phyloP scores from a whole-genome alignment of 2,113 vertebrate genomes.

The Dinomys branickii region DNA sequence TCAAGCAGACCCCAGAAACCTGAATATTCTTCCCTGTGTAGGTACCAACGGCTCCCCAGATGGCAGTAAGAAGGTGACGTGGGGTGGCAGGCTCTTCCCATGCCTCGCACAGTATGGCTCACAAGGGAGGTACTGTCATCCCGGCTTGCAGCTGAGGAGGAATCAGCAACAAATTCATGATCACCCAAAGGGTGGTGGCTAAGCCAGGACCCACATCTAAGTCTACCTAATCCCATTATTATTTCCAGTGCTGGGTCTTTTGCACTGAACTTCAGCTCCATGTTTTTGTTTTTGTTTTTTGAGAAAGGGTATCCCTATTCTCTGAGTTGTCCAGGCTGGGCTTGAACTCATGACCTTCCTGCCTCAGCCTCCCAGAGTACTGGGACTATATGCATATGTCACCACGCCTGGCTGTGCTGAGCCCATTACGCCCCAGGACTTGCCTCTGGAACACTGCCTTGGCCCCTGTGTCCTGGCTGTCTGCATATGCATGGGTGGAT shows the following conservation, averaged over 20 bases:
- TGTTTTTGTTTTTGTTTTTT: neutral
- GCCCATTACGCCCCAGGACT: too few species aligned
- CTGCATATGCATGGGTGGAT: neutral
- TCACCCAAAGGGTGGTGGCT: neutral
- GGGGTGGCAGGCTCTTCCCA: neutral
- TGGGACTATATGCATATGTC: neutral
- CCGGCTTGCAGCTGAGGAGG: neutral
- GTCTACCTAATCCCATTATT: neutral
- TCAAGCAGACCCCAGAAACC: neutral
- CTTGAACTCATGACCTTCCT: neutral
- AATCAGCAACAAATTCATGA: neutral
- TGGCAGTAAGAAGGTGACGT: neutral
- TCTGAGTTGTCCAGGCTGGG: neutral
- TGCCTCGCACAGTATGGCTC: fast-evolving
- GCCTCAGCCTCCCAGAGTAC: neutral
- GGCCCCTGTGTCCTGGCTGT: neutral
- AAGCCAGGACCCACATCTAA: neutral
- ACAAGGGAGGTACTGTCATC: neutral
- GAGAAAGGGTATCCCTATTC: neutral
- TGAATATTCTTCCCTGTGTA: neutral
- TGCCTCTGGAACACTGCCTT: neutral
- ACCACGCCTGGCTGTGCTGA: neutral
- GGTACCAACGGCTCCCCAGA: neutral
- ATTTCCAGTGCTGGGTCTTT: neutral
- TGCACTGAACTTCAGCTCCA: neutral